phyloP scores from a whole-genome alignment of 2,797 vertebrate genomes.

The Gallinago stenura region DNA sequence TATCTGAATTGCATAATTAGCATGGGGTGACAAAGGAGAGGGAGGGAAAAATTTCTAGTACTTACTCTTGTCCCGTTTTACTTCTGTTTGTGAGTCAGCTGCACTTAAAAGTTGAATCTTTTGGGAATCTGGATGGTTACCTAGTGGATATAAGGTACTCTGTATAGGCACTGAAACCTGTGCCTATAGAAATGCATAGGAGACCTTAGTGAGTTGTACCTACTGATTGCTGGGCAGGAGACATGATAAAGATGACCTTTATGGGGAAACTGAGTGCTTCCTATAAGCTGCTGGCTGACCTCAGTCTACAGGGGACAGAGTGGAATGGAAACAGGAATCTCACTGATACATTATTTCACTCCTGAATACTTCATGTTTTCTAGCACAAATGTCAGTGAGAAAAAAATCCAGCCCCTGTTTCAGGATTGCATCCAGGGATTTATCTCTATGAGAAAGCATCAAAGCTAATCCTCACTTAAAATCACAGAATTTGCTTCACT shows the following conservation, averaged over 20 bases:
- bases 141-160: not conserved
- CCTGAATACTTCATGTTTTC: not conserved
- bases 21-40: not conserved
- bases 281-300: not conserved
- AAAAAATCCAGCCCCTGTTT: not conserved
- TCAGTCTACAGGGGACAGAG: rapidly evolving
- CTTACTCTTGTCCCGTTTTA: not conserved
- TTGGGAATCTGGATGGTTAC: not conserved
- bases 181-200: not conserved
- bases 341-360: not conserved
- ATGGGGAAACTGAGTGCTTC: not conserved
- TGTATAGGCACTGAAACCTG: not conserved
- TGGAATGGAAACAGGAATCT: not conserved
- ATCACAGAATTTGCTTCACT: not conserved
- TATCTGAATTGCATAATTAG: slow-evolving; percentile 15
- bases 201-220: not conserved
- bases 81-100: not conserved
- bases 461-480: not conserved
- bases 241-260: not conserved
- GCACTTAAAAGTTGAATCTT: not conserved
- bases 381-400: not conserved
- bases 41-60: not conserved
- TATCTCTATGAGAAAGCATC: not conserved
- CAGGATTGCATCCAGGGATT: not conserved
- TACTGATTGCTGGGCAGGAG: not conserved